These are phyloP conservation scores for Perizoma flavofasciatum DNA, from an alignment of 2,888 invertebrate species.

Conservation along the genomic window DNA sequence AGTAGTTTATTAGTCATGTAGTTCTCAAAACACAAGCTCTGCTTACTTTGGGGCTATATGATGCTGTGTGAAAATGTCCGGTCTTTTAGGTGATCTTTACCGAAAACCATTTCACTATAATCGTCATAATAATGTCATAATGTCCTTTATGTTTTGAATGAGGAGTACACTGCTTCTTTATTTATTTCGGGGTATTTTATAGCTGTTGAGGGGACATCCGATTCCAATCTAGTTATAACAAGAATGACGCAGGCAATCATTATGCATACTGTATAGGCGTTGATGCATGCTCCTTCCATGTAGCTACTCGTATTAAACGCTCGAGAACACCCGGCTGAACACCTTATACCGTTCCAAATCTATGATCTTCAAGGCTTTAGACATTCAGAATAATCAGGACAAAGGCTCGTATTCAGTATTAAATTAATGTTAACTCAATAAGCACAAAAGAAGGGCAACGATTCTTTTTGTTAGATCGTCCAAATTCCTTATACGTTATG, in stretches of 20 bases:
- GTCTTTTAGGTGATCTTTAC: no score
- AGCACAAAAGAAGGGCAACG: conserved; percentile 48
- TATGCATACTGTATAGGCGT: background rate
- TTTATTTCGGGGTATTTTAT: background rate
- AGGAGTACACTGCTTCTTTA: no score
- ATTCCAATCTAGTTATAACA: background rate
- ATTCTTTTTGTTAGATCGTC: conserved; percentile 49
- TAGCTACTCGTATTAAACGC: conserved; percentile 9
- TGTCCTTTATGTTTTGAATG: no score
- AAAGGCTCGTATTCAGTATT: conserved; percentile 40
- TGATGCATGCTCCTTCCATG: conserved; percentile 17
- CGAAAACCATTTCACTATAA: no score
- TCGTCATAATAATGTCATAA: no score
- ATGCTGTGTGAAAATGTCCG: no score
- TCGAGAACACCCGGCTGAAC: conserved; percentile 3
- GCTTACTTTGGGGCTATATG: no score
- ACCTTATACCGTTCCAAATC: background rate
- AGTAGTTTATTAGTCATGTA: no score
- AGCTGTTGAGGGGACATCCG: background rate
- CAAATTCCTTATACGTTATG: conserved; percentile 41
- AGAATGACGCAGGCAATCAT: background rate
- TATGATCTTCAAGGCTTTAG: conserved; percentile 15
- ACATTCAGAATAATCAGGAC: conserved; percentile 35
- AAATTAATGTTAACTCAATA: conserved; percentile 51
- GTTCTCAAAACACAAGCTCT: no score